Evolutionary conservation across 2,888 invertebrate species (phyloP).

Genomic region (Meandrusa payeni): DNA sequence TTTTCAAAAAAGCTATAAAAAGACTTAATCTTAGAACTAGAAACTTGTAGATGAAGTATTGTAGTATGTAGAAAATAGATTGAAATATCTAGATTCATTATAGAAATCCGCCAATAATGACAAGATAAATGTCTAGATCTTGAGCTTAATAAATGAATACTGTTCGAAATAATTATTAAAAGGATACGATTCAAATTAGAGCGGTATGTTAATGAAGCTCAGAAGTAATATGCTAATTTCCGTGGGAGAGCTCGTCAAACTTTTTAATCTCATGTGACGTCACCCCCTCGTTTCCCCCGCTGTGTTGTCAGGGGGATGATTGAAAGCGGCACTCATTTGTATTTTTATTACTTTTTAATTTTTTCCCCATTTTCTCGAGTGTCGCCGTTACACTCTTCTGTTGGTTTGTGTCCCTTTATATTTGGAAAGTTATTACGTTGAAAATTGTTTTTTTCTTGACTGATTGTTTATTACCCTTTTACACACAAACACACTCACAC

Average conservation of each 20-base stretch:
- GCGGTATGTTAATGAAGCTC: constrained; percentile 64
- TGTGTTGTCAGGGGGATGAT: constrained; percentile 71
- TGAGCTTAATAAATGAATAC: too few species aligned
- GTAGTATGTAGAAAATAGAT: too few species aligned
- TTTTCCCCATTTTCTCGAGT: constrained; percentile 67
- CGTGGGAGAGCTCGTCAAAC: constrained; percentile 76
- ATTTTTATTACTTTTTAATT: constrained; percentile 80
- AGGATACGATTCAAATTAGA: constrained; percentile 26
- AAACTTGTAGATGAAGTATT: too few species aligned
- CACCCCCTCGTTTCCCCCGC: constrained; percentile 37
- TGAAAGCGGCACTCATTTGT: constrained; percentile 78
- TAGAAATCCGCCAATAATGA: too few species aligned
- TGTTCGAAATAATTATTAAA: not conserved
- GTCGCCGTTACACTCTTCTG: constrained; percentile 34
- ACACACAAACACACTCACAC: too few species aligned
- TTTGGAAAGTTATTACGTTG: too few species aligned
- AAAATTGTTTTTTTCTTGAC: too few species aligned
- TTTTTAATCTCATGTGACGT: constrained; percentile 81
- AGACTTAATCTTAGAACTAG: too few species aligned
- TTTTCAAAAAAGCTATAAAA: too few species aligned
- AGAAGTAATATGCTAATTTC: constrained; percentile 76
- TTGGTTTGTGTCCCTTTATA: constrained; percentile 22
- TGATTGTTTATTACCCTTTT: too few species aligned
- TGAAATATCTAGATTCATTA: too few species aligned
- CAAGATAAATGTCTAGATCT: too few species aligned